phyloP scores from a whole-genome alignment of 1,140 invertebrate genomes.

The Macrobrachium rosenbergii region DNA sequence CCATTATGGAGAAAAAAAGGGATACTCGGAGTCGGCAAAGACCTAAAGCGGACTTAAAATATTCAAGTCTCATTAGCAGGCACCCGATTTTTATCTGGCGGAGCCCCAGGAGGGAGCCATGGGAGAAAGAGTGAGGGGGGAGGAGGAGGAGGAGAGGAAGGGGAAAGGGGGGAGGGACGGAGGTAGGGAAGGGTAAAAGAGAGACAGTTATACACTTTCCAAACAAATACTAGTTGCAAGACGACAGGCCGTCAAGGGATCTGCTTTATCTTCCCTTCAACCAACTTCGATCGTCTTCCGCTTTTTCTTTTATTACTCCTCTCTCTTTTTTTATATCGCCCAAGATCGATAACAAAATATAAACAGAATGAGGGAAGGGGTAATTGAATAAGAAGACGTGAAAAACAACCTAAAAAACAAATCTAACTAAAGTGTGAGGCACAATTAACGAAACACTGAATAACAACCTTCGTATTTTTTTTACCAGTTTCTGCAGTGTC shows the following conservation, averaged over 20 bases:
- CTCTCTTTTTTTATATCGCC: no score
- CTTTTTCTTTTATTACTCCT: no score
- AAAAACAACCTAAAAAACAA: background rate
- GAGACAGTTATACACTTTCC: background rate
- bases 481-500: no score
- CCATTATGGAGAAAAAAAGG: constrained; percentile 45
- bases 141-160: background rate
- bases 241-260: no score
- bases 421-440: background rate
- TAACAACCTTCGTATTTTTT: no score
- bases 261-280: no score
- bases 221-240: no score
- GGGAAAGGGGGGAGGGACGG: background rate
- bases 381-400: background rate
- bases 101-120: constrained; percentile 8
- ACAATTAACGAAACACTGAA: no score
- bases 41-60: constrained; percentile 61
- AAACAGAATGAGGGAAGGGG: background rate
- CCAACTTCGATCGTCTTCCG: no score
- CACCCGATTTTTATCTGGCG: constrained; percentile 45
- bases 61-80: constrained; percentile 61
- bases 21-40: constrained; percentile 52
- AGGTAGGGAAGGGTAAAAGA: background rate
- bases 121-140: background rate
- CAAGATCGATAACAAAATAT: constrained; percentile 12